These are phyloP conservation scores for Galagoides demidoff DNA, from an alignment of 2,797 vertebrate genomes.

Conservation along the genomic window DNA sequence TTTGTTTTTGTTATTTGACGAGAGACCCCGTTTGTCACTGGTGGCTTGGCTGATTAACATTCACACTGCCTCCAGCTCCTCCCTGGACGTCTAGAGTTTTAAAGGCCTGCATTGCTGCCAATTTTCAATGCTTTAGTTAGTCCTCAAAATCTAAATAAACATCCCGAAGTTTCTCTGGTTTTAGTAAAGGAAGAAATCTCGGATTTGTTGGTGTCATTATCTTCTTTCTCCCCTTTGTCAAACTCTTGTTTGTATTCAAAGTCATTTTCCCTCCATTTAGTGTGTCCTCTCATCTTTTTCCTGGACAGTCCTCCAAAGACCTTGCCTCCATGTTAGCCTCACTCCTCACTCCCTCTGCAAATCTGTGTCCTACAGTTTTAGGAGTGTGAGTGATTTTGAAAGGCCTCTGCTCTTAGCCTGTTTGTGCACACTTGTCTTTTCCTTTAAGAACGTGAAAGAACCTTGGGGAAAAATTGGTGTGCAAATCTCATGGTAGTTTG, in stretches of 20 bases:
- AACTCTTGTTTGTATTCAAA: not conserved
- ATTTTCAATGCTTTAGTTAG: not conserved
- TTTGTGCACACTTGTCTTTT: not conserved
- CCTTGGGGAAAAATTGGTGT: not conserved
- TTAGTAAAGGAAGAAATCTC: not conserved
- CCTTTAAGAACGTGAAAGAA: conserved; percentile 31
- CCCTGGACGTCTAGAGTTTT: not conserved
- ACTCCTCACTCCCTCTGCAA: not conserved
- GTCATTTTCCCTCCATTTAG: not conserved
- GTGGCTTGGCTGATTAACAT: too few species aligned
- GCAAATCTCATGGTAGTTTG: not conserved
- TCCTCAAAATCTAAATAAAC: not conserved
- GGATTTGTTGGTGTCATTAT: not conserved
- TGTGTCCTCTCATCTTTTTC: not conserved
- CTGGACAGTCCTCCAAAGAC: not conserved
- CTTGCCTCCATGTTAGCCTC: not conserved
- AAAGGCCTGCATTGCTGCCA: rapidly evolving
- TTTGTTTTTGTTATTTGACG: not conserved
- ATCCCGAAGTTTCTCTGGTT: not conserved
- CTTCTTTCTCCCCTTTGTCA: not conserved
- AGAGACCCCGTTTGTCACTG: not conserved
- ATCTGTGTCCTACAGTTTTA: not conserved
- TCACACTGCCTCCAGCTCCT: rapidly evolving
- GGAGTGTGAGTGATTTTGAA: not conserved
- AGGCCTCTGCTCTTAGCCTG: not conserved